Conservation (phyloP, 2,888 invertebrate genomes). For the Ferdinandea cuprea region DNA sequence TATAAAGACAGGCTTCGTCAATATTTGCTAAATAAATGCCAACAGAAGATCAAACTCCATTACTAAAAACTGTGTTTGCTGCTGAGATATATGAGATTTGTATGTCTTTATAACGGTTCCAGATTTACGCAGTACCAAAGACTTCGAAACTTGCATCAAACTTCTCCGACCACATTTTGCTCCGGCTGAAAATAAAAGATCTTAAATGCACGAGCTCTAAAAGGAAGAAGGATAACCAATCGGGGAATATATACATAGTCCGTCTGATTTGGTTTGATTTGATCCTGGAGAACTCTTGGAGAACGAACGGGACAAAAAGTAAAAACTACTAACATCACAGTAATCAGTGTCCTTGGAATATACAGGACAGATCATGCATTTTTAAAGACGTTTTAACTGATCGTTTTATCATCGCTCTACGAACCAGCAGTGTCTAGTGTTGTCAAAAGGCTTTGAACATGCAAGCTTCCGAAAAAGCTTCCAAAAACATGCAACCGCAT, state of each 20-base stretch:
- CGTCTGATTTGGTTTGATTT: not conserved
- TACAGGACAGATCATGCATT: constrained; percentile 11
- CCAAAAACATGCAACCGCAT: constrained; percentile 25
- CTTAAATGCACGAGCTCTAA: constrained; percentile 49
- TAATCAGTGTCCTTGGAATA: not conserved
- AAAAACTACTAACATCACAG: not conserved
- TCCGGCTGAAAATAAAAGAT: constrained; percentile 73
- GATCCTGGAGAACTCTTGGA: constrained; percentile 26
- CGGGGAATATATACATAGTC: not conserved
- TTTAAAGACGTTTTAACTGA: not conserved
- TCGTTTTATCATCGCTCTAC: not conserved
- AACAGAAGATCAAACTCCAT: constrained; percentile 11
- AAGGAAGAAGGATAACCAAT: constrained; percentile 24
- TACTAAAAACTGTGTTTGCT: constrained; percentile 19
- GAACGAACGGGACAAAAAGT: constrained; percentile 2
- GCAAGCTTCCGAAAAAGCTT: constrained; percentile 19
- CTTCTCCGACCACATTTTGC: constrained; percentile 43
- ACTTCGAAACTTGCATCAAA: constrained; percentile 9
- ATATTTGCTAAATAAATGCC: constrained; percentile 20
- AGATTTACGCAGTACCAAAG: not conserved
- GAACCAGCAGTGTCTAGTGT: constrained; percentile 5
- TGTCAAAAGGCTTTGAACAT: constrained; percentile 13
- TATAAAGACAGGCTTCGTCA: constrained; percentile 20
- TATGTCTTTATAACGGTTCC: not conserved
- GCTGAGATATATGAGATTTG: constrained; percentile 10